phyloP scores from a whole-genome alignment of 2,113 vertebrate species.

The Myrmecobius fasciatus region DNA sequence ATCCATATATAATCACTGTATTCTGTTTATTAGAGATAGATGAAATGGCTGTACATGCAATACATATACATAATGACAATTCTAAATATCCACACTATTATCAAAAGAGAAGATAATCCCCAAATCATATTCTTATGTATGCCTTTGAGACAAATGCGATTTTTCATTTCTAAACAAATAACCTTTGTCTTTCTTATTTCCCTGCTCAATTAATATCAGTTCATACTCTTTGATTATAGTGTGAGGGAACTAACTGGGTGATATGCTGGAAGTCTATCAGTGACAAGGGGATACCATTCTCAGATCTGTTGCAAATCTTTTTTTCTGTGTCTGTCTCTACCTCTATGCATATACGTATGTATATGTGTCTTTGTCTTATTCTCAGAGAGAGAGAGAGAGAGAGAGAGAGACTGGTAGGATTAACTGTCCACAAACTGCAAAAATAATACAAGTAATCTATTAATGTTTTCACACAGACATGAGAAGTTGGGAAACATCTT shows the following conservation, averaged over 20 bases:
- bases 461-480: background rate
- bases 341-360: background rate
- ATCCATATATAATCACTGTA: rapidly evolving
- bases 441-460: background rate
- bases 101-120: background rate
- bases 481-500: background rate
- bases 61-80: background rate
- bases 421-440: too few relatives aligned
- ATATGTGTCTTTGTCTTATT: too few relatives aligned
- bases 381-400: background rate
- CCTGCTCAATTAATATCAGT: background rate
- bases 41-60: background rate
- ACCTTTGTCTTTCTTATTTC: background rate
- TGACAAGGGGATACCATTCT: background rate
- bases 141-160: background rate
- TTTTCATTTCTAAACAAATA: background rate
- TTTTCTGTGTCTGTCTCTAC: background rate
- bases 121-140: background rate
- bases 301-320: background rate
- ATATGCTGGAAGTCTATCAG: background rate
- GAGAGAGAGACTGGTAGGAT: background rate
- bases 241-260: background rate
- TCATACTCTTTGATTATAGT: background rate
- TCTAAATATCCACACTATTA: background rate
- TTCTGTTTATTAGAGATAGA: background rate